Evolutionary conservation across 2,113 vertebrate genomes (phyloP).

Genomic region (Motacilla tschutschensis): DNA sequence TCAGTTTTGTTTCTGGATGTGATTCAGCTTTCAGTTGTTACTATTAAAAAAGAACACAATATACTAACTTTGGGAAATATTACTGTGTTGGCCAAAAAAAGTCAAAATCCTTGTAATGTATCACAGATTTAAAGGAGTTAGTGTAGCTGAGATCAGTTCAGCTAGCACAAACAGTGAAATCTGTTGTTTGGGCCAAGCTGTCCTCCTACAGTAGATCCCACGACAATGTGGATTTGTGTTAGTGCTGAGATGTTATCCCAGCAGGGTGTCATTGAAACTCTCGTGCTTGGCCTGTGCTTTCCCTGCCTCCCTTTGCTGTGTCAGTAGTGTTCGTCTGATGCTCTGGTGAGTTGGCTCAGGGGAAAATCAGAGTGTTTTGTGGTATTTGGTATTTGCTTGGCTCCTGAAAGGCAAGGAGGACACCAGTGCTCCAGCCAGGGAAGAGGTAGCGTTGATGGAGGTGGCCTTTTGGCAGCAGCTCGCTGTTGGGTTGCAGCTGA

Average conservation of each 20-base stretch:
- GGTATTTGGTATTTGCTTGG: background rate
- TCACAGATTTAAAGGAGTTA: background rate
- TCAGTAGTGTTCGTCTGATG: background rate
- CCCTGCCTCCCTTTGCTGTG: background rate
- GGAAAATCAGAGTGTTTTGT: background rate
- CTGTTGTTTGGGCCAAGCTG: background rate
- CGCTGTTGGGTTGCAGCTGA: fast-evolving
- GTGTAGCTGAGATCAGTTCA: background rate
- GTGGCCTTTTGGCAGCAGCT: background rate
- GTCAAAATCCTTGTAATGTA: background rate
- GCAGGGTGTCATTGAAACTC: background rate
- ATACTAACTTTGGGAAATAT: constrained; percentile 24
- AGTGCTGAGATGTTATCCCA: background rate
- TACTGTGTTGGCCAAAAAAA: background rate
- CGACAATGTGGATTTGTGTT: background rate
- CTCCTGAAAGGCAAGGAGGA: background rate
- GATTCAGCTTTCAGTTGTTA: background rate
- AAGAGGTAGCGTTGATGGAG: background rate
- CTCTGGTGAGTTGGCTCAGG: background rate
- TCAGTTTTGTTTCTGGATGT: background rate
- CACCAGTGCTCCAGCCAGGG: background rate
- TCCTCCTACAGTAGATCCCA: background rate
- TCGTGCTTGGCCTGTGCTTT: background rate
- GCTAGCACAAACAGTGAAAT: background rate
- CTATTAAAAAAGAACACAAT: constrained; percentile 15